Percentiles rank a stretch among this genome's conserved stretches.
Evolutionary conservation across 2,888 invertebrate species (phyloP).

Genomic region (Beris morrisii): DNA sequence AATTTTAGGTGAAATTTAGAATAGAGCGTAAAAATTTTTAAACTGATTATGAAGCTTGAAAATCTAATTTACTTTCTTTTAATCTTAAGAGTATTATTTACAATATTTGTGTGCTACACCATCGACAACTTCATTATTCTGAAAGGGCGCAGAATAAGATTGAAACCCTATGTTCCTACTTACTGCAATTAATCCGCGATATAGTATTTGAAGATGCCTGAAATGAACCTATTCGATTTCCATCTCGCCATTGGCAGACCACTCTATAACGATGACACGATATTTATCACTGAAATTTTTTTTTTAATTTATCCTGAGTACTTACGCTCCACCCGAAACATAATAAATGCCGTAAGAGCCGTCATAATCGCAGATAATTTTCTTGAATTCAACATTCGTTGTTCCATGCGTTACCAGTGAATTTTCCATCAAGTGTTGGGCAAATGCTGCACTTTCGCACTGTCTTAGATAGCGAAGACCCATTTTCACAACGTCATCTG

Average conservation of each 20-base stretch:
- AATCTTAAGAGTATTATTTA: no score
- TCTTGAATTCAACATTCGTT: slow-evolving; percentile 58
- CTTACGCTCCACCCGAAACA: slow-evolving; percentile 62
- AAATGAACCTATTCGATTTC: slow-evolving; percentile 61
- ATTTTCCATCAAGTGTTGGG: slow-evolving; percentile 58
- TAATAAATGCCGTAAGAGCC: slow-evolving; percentile 65
- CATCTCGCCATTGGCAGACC: slow-evolving; percentile 65
- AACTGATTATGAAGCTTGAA: no score
- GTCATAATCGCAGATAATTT: slow-evolving; percentile 65
- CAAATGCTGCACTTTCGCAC: slow-evolving; percentile 67
- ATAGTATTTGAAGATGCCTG: slow-evolving; percentile 52
- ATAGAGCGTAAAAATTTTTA: no score
- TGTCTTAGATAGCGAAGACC: slow-evolving; percentile 65
- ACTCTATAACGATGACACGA: slow-evolving; percentile 56
- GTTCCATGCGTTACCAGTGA: slow-evolving; percentile 66
- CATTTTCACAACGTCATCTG: slow-evolving; percentile 46
- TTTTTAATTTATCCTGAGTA: neutral
- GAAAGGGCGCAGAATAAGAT: no score
- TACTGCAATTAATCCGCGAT: slow-evolving; percentile 60
- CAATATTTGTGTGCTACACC: no score
- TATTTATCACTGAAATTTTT: slow-evolving; percentile 7
- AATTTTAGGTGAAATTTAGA: no score
- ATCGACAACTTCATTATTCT: no score
- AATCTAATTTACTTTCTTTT: no score
- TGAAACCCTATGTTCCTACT: slow-evolving; percentile 49